Base-by-base conservation (phyloP, 1,140 invertebrate species). In the Cephus cinctus region DNA sequence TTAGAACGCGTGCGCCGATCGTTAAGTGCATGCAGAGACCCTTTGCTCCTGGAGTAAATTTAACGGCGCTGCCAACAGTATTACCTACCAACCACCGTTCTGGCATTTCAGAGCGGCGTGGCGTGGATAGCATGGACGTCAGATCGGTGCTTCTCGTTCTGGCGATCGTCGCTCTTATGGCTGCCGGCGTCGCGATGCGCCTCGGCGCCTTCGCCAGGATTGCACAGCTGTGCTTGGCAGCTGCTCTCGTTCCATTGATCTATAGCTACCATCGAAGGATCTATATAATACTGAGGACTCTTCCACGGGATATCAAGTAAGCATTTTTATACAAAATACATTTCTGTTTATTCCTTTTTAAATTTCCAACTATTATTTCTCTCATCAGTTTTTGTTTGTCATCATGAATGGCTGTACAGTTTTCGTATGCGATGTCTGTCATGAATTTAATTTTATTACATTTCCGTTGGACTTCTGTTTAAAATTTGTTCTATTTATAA, bases 281-380 rank as follows among this genome's bases (percentile, higher is more conserved):
- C 55, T 81, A 81, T 58, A 68, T 83, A 52, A 80, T 83, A 47
- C 50, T 79, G 35, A 79, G 75, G 60, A 81, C 80, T 8, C 63
- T 83, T 19, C 81, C 81, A 1, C 68, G 81, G 34, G 81, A 83
- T 55, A 51, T 76, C 58, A 82, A 78, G 81, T 83, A 54, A 82
- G 79, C 78, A 56, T 35, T 35, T 42, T 40, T 43, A 36, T 27
- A 9, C 27, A 30, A 30, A 9, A 30, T 30, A 9, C 12, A 30
- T 30, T 30, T 43, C 6, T 39, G 38, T 51, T 43, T 32, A 8
- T 44, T 38, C 22, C 6, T 34, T 43, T 46, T 27, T n/a, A n/a
- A n/a, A n/a, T n/a, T n/a, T n/a, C n/a, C n/a, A n/a, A n/a, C n/a
- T n/a, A n/a, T n/a, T n/a, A n/a, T n/a, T n/a, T n/a, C n/a, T n/a